Conservation (phyloP, 1,140 invertebrate genomes). For the Ganaspis sp. region DNA sequence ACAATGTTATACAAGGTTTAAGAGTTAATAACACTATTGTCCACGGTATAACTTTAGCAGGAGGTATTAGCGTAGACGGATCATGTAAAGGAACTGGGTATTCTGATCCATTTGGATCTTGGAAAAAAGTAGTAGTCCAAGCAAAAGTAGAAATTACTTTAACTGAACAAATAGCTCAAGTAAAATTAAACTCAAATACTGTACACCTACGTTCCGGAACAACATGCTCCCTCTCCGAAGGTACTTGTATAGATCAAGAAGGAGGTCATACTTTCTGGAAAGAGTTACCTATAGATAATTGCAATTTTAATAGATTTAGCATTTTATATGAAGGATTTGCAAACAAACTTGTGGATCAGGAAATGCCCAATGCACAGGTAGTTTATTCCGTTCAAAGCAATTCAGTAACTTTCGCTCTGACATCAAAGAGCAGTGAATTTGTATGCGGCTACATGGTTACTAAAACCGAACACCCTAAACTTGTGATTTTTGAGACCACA, state of each 20-base stretch:
- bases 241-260: slow-evolving; percentile 1
- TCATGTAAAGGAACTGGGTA: background rate
- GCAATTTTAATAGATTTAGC: slow-evolving; percentile 35
- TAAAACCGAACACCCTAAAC: slow-evolving; percentile 49
- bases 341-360: slow-evolving; percentile 34
- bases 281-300: slow-evolving; percentile 28
- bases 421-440: background rate
- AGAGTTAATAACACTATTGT: background rate
- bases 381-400: slow-evolving; percentile 41
- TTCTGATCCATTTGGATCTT: background rate
- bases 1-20: background rate
- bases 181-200: background rate
- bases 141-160: too few relatives aligned
- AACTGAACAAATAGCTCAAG: too few relatives aligned
- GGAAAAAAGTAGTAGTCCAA: background rate
- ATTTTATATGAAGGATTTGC: slow-evolving; percentile 41
- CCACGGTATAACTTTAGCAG: background rate
- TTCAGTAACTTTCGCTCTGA: slow-evolving; percentile 44
- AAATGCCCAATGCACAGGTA: background rate
- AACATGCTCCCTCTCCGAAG: background rate
- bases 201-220: background rate
- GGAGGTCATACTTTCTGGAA: slow-evolving; percentile 36
- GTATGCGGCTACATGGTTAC: slow-evolving; percentile 42
- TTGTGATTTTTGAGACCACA: slow-evolving; percentile 47
- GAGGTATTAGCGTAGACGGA: background rate